Base-by-base conservation (phyloP, 2,888 invertebrate species). In the Rotaria magnacalcarata region DNA sequence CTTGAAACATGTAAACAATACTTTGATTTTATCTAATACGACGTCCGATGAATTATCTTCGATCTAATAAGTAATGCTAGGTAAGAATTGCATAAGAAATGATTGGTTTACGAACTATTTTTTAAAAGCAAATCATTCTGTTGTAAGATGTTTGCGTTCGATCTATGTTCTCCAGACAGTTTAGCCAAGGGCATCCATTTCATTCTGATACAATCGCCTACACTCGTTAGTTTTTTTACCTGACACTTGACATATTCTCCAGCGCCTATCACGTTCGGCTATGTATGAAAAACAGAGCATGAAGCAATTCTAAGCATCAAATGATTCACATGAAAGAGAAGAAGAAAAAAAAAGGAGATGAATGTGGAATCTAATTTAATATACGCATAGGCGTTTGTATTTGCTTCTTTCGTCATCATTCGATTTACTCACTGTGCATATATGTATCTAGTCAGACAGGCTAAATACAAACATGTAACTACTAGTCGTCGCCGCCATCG, bases 401-500 rank as follows among this genome's bases (percentile, higher is more conserved):
- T 19, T 67, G 34, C 34, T 67, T 67, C 67, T 67, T 67, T 67
- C 67, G 67, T 67, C 67, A 67, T 67, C 67, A 67, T 67, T 67
- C 67, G 27, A 67, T 67, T 67, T 34, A 67, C 34, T 67, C 67
- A 67, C 67, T 67, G 27, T 27, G 19, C 34, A 67, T 67, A 34
- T 60, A 27, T 60, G 27, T 67, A 67, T 67, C 67, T 67, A 67
- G 67, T 67, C 67, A 67, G 67, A 67, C 67, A 67, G 67, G 34
- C 67, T 67, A 67, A 67, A 67, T 67, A 67, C 67, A 67, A 67
- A 67, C 67, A 67, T 67, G 67, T 67, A 67, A 67, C 67, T 16
- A 67, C 67, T 67, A 41, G 67, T 27, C 67, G 34, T 24, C 24
- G 67, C 67, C 67, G 67, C 67, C 67, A 67, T 67, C 67, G 67